These are phyloP conservation scores for Brotula barbata DNA, from an alignment of 2,797 vertebrate species.

Conservation along the genomic window DNA sequence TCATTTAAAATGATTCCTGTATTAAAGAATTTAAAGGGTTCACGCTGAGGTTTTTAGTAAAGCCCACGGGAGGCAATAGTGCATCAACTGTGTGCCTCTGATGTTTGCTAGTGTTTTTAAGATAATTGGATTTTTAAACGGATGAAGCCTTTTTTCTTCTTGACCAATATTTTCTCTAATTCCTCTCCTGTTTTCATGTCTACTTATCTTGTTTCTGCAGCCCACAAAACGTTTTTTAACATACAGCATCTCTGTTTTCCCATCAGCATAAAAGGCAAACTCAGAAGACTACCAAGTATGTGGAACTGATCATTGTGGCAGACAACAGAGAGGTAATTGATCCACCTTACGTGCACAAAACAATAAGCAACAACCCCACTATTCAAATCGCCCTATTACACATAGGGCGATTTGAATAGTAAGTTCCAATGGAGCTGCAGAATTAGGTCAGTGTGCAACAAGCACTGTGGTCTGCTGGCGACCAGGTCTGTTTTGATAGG, in stretches of 20 bases:
- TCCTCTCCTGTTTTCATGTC: not conserved
- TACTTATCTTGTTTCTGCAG: not conserved
- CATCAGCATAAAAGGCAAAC: constrained; percentile 89
- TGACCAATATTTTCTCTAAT: no score
- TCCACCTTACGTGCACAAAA: constrained; percentile 3
- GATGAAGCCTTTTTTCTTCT: no score
- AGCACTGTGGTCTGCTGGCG: constrained; percentile 61
- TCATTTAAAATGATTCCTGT: constrained; percentile 22
- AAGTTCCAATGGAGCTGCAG: constrained; percentile 46
- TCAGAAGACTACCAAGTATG: constrained; percentile 93
- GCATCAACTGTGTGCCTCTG: not conserved
- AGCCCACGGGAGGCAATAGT: not conserved
- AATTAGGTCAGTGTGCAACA: constrained; percentile 70
- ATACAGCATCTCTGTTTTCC: constrained; percentile 21
- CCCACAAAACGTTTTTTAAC: constrained; percentile 20
- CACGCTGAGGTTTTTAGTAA: constrained; percentile 7
- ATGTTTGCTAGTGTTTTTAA: constrained; percentile 2
- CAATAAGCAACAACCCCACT: constrained; percentile 19
- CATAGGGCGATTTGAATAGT: no score
- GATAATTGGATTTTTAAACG: not conserved
- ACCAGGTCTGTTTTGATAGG: constrained; percentile 55
- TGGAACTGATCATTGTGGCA: constrained; percentile 96
- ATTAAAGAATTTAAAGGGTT: constrained; percentile 5
- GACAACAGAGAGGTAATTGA: constrained; percentile 95
- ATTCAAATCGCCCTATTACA: no score